phyloP scores from a whole-genome alignment of 2,888 invertebrate genomes.

The Clepsis dumicolana region DNA sequence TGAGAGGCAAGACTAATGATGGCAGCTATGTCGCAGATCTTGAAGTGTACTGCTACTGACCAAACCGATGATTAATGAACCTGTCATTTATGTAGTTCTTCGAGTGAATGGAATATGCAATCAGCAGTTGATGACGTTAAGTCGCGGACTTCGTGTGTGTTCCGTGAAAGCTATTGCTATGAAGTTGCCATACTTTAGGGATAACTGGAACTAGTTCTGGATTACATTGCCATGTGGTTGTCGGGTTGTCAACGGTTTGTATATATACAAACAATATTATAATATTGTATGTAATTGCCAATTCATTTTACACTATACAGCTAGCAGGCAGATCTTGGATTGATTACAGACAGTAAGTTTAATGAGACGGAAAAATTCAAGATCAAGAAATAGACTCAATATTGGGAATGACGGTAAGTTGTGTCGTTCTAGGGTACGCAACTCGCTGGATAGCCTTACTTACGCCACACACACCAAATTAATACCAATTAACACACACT shows the following conservation, averaged over 20 bases:
- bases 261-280: no score
- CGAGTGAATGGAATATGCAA: constrained; percentile 18
- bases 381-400: no score
- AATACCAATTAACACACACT: constrained; percentile 86
- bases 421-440: not conserved
- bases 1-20: constrained; percentile 7
- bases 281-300: no score
- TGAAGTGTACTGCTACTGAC: constrained; percentile 18
- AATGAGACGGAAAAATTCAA: no score
- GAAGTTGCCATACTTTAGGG: not conserved
- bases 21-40: constrained; percentile 1
- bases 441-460: constrained; percentile 52
- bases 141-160: constrained; percentile 30
- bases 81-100: constrained; percentile 11
- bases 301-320: no score
- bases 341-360: no score
- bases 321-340: no score
- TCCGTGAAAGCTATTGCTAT: not conserved
- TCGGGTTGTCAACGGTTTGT: no score
- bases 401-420: no score
- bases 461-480: constrained; percentile 78
- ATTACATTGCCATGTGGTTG: no score
- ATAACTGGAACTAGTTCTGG: no score
- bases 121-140: constrained; percentile 4
- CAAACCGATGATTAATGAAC: constrained; percentile 16